Conservation (phyloP, 2,113 vertebrate species). For the Siniperca knerii region DNA sequence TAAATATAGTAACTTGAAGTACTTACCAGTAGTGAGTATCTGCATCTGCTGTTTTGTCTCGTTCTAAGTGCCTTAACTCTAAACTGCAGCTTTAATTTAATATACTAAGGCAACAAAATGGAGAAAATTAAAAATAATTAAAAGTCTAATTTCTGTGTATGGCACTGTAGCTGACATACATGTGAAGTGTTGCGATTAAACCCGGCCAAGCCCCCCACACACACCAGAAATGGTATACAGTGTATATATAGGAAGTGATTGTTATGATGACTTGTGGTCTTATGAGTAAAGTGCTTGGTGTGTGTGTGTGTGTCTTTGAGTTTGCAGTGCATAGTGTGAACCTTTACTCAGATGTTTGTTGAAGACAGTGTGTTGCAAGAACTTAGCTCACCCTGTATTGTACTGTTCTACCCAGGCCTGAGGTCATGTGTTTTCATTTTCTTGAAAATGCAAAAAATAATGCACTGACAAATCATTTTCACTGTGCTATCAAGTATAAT, state of each 20-base stretch:
- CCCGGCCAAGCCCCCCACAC: not conserved
- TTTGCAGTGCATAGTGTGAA: not conserved
- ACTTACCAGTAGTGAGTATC: conserved; percentile 41
- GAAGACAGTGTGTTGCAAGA: not conserved
- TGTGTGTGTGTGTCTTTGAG: not conserved
- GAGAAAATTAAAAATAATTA: not conserved
- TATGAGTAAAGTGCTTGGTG: no score
- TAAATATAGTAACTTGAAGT: not conserved
- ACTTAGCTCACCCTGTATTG: not conserved
- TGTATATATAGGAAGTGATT: conserved; percentile 24
- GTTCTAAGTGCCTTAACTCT: not conserved
- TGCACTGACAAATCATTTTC: not conserved
- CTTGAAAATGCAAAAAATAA: not conserved
- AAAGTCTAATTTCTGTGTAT: not conserved
- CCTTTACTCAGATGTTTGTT: not conserved
- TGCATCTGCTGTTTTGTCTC: not conserved
- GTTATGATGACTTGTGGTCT: not conserved
- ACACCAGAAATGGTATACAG: not conserved
- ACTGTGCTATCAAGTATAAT: not conserved
- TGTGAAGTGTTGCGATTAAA: not conserved
- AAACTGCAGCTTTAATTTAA: not conserved
- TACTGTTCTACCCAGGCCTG: not conserved
- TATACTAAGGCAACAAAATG: not conserved
- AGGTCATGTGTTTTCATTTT: not conserved
- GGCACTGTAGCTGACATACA: no score